phyloP scores from a whole-genome alignment of 2,888 invertebrate genomes.

The Gibbula magus region DNA sequence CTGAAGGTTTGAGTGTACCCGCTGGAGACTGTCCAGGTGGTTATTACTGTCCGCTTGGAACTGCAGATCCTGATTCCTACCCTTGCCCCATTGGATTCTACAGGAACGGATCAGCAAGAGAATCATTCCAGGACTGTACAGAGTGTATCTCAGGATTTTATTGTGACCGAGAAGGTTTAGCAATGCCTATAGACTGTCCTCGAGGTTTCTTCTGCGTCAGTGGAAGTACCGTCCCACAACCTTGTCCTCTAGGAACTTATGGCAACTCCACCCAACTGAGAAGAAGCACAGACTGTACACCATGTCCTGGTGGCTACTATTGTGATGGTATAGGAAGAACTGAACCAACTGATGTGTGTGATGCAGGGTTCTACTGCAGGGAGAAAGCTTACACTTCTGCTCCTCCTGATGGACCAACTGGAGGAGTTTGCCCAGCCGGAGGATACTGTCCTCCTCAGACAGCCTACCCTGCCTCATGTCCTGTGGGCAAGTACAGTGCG shows the following conservation, averaged over 20 bases:
- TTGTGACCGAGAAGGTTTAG: constrained; percentile 69
- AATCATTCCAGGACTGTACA: constrained; percentile 70
- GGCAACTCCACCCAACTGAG: constrained; percentile 68
- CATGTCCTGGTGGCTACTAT: constrained; percentile 73
- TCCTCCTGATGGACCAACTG: constrained; percentile 72
- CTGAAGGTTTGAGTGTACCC: constrained; percentile 60
- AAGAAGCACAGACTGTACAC: constrained; percentile 70
- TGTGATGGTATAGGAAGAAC: constrained; percentile 73
- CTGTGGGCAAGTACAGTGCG: constrained; percentile 69
- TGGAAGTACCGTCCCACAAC: constrained; percentile 66
- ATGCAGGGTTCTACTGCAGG: constrained; percentile 69
- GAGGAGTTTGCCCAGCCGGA: constrained; percentile 72
- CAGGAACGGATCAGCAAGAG: constrained; percentile 69
- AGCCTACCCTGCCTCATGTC: constrained; percentile 65
- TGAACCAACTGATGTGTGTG: constrained; percentile 68
- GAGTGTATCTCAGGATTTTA: constrained; percentile 72
- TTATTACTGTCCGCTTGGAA: constrained; percentile 72
- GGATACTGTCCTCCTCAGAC: constrained; percentile 72
- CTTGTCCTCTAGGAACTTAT: constrained; percentile 73
- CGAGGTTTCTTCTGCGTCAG: constrained; percentile 71
- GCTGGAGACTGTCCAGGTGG: constrained; percentile 71
- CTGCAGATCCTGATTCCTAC: constrained; percentile 56
- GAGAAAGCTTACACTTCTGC: constrained; percentile 73
- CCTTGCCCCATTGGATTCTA: constrained; percentile 73
- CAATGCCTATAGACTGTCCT: constrained; percentile 69